Base-by-base conservation (phyloP, 2,888 invertebrate genomes). In the Villa cingulata region DNA sequence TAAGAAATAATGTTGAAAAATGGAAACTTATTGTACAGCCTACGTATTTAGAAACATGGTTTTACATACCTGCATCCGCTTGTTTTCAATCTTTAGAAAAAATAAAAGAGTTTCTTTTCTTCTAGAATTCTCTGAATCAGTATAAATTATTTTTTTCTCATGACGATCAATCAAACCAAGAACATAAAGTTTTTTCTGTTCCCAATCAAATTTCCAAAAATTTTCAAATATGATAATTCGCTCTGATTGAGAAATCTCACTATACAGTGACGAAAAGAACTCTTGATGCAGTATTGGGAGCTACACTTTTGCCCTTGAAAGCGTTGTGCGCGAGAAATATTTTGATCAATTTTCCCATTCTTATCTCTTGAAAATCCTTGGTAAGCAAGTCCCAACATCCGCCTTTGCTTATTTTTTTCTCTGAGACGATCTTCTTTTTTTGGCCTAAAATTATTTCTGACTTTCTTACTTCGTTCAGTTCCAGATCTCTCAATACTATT, bases 121-220 rank as follows among this genome's bases (percentile, higher is more conserved):
- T 40, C 38, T 37, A 17, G 48, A 48, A 36, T 44, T 44, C 44
- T 48, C 48, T 36, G 19, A 29, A 37, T 37, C 38, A 37, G 39
- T 38, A 27, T 27, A 2, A 27, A 6, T 27, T 34, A 36, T 29
- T 41, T 48, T 23, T 45, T 18, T 43, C 20, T 43, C 23, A n/a
- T n/a, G 15, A 34, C 34, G 37, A 34, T 48, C 41, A 15, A 46
- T 23, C 5, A 48, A 39, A 16, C 40, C 37, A 34, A 19, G 42
- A 18, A 40, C 37, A 41, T 48, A 48, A 18, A 45, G 17, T 45
- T 48, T 44, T 48, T 48, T 48, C 41, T 48, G 32, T 19, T 41
- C 41, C 45, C 48, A 48, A 20, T 41, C 41, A 43, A 48, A 44
- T 43, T 37, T 16, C 44, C 44, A 48, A 16, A 48, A 40, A 27